Conservation (phyloP, 2,113 vertebrate genomes). For the Pluvialis apricaria region DNA sequence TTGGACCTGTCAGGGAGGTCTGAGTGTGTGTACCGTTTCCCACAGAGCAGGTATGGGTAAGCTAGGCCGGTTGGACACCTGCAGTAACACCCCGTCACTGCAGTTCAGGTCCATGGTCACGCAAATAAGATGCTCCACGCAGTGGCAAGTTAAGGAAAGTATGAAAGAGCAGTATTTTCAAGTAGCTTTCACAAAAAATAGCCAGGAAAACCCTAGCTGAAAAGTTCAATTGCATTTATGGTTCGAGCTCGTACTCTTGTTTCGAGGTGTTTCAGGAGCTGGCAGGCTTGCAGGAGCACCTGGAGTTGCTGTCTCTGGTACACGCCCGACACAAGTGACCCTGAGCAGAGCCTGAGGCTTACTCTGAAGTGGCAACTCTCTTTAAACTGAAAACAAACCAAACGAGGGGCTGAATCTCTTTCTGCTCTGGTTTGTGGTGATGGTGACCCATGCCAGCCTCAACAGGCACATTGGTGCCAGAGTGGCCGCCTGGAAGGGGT, state of each 20-base stretch:
- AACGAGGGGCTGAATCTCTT: background rate
- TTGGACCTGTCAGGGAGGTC: background rate
- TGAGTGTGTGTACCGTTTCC: background rate
- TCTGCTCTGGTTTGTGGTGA: background rate
- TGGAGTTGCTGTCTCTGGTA: background rate
- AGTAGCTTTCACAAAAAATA: background rate
- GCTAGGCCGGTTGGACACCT: background rate
- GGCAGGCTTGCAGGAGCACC: rapidly evolving
- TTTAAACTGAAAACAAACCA: background rate
- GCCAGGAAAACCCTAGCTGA: background rate
- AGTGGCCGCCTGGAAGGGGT: rapidly evolving
- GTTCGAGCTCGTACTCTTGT: background rate
- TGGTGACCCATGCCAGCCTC: background rate
- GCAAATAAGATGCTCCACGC: background rate
- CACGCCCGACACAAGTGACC: background rate
- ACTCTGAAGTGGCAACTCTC: background rate
- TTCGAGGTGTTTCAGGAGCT: background rate
- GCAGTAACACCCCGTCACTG: rapidly evolving
- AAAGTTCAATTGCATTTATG: background rate
- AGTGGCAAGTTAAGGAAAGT: background rate
- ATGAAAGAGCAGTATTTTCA: background rate
- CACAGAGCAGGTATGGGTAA: background rate
- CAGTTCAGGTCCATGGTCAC: rapidly evolving
- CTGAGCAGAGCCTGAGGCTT: background rate
- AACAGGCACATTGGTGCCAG: rapidly evolving